Evolutionary conservation across 2,797 vertebrate species (phyloP).

Genomic region (Hylomyscus alleni): DNA sequence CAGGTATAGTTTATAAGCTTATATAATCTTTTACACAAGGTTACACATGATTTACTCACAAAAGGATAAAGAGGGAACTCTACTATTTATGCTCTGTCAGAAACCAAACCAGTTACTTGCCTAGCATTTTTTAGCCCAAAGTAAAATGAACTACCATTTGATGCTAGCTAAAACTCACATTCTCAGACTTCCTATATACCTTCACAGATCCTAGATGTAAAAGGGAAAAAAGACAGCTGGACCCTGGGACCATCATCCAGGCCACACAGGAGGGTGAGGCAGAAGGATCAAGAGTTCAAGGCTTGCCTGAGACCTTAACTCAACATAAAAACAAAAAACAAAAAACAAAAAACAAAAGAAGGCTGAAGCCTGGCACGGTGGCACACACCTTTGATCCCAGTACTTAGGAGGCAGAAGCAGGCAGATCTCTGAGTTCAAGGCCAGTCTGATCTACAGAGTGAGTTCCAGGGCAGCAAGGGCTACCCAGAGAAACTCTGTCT

Average conservation of each 20-base stretch:
- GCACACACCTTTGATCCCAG: not conserved
- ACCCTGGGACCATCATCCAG: not conserved
- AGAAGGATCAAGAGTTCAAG: not conserved
- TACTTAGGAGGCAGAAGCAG: not conserved
- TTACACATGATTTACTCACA: slow-evolving; percentile 8
- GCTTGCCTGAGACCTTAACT: not conserved
- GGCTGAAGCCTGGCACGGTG: not conserved
- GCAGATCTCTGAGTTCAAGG: not conserved
- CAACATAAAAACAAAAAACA: no score
- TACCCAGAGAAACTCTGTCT: not conserved
- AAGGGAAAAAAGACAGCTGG: not conserved
- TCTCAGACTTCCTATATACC: not conserved
- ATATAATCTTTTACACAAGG: not conserved
- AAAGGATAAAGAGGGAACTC: not conserved
- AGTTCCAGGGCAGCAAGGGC: not conserved
- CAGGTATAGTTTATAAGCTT: not conserved
- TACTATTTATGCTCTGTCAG: slow-evolving; percentile 10
- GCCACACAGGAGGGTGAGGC: not conserved
- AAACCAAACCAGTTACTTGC: slow-evolving; percentile 4
- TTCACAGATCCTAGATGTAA: not conserved
- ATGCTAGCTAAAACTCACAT: not conserved
- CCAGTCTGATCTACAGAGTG: not conserved
- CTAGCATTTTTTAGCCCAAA: not conserved
- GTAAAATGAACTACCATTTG: not conserved
- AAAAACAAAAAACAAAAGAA: not conserved